Conservation (phyloP, 2,113 vertebrate genomes). For the Malurus elegans region DNA sequence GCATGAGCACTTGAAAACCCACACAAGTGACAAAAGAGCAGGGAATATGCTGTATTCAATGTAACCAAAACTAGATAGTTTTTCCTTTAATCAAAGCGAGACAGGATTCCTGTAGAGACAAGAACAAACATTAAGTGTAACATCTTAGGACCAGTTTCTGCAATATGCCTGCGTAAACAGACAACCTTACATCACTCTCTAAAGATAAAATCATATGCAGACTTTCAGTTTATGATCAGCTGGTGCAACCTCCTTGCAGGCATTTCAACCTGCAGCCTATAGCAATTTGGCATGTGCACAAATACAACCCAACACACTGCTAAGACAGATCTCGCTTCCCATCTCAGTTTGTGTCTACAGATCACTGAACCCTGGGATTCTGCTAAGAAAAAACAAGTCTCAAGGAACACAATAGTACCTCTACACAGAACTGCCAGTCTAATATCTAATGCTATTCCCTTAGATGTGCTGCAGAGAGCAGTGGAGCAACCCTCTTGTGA, state of each 20-base stretch:
- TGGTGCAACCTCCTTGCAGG: neutral
- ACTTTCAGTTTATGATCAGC: neutral
- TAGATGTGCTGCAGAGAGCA: neutral
- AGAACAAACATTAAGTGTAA: neutral
- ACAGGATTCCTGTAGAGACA: neutral
- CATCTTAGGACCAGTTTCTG: neutral
- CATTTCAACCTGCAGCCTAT: neutral
- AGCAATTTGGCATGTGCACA: neutral
- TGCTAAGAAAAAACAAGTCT: neutral
- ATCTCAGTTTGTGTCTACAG: neutral
- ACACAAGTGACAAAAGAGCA: neutral
- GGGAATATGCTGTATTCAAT: neutral
- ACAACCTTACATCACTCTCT: neutral
- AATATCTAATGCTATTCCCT: neutral
- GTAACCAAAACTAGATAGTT: neutral
- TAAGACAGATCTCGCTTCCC: neutral
- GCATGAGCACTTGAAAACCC: neutral
- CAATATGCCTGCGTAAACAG: neutral
- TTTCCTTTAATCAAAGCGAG: neutral
- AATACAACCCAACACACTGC: neutral
- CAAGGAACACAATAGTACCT: neutral
- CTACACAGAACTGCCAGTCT: neutral
- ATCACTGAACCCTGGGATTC: neutral
- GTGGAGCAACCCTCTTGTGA: rapidly evolving
- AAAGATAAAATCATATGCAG: neutral